A percentile compares a stretch with the other conserved stretches of the same genome.
These are phyloP conservation scores for Scomber scombrus DNA, from an alignment of 2,113 vertebrate genomes.

Conservation along the genomic window DNA sequence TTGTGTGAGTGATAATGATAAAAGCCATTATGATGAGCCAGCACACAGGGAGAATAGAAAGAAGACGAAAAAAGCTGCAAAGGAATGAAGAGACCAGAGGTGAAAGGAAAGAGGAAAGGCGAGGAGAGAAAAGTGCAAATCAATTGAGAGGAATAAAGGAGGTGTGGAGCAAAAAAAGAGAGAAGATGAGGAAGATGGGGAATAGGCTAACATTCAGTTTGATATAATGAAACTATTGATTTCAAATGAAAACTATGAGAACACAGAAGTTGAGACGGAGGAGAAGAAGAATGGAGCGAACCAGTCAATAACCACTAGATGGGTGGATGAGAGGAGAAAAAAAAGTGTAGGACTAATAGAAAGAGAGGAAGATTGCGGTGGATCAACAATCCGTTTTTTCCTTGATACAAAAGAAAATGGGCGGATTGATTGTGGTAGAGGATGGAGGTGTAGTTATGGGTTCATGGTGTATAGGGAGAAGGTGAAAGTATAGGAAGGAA, in stretches of 20 bases:
- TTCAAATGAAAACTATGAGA: conserved; percentile 19
- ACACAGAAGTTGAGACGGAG: neutral
- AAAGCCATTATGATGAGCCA: conserved; percentile 23
- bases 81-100: conserved; percentile 19
- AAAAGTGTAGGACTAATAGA: neutral
- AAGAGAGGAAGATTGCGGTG: no score
- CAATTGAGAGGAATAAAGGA: conserved; percentile 35
- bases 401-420: conserved; percentile 11
- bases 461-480: neutral
- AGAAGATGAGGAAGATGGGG: conserved; percentile 3
- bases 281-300: neutral
- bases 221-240: conserved; percentile 53
- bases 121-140: conserved; percentile 24
- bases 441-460: conserved; percentile 13
- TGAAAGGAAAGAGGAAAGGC: conserved; percentile 1
- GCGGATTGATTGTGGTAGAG: conserved; percentile 1
- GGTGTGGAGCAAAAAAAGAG: conserved; percentile 8
- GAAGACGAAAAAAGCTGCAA: neutral
- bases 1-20: conserved; percentile 42
- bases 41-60: neutral
- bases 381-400: no score
- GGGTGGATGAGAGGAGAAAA: no score
- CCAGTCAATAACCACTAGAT: conserved; percentile 18
- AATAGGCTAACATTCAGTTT: conserved; percentile 4
- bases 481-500: neutral